Evolutionary conservation across 2,888 invertebrate genomes (phyloP).

Genomic region (Nycteola revayana): DNA sequence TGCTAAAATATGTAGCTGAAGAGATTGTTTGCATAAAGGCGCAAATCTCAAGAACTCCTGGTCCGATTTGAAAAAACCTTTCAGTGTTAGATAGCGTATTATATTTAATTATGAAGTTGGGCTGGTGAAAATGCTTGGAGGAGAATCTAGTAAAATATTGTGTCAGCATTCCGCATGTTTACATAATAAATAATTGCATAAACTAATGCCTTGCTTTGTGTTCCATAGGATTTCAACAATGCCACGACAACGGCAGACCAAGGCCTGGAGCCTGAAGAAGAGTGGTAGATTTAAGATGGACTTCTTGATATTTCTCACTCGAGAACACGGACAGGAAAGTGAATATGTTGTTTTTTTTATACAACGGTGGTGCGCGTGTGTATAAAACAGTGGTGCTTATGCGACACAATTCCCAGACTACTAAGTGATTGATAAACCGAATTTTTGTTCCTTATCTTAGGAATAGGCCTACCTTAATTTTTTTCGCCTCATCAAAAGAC

Average conservation of each 20-base stretch:
- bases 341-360: constrained; percentile 39
- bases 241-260: constrained; percentile 44
- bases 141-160: too few species aligned
- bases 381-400: constrained; percentile 60
- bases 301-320: constrained; percentile 38
- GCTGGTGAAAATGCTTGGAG: too few species aligned
- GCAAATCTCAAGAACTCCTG: too few species aligned
- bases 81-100: too few species aligned
- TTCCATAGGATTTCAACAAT: constrained; percentile 61
- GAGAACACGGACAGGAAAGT: constrained; percentile 20
- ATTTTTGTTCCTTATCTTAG: constrained; percentile 27
- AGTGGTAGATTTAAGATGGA: constrained; percentile 67
- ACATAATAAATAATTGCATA: too few species aligned
- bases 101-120: too few species aligned
- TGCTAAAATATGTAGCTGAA: too few species aligned
- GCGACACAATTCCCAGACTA: constrained; percentile 24
- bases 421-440: constrained; percentile 18
- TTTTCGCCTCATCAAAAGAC: constrained; percentile 32
- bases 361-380: constrained; percentile 53
- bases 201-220: background rate
- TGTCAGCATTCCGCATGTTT: too few species aligned
- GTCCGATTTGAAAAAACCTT: too few species aligned
- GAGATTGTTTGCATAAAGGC: too few species aligned
- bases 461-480: constrained; percentile 14
- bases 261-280: constrained; percentile 77